Conservation (phyloP, 2,888 invertebrate genomes). For the Nebria salina region DNA sequence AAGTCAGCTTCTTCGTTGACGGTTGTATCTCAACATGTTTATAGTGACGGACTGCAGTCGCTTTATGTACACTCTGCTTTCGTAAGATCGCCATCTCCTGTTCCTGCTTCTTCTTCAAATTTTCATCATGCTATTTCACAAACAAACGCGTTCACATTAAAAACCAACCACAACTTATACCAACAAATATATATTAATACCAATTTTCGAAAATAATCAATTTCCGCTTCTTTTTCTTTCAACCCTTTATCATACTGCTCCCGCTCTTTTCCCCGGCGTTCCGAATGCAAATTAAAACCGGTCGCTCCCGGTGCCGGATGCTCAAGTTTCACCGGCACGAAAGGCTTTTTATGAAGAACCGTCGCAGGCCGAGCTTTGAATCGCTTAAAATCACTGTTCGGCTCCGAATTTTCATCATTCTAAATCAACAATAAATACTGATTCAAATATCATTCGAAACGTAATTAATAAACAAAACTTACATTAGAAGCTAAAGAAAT, state of each 20-base stretch:
- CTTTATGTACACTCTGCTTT: slow-evolving; percentile 69
- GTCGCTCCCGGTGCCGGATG: slow-evolving; percentile 62
- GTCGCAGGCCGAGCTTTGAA: slow-evolving; percentile 73
- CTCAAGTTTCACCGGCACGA: slow-evolving; percentile 68
- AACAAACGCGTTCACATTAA: neutral
- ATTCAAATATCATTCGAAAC: no score
- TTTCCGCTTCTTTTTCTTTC: slow-evolving; percentile 67
- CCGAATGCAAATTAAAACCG: slow-evolving; percentile 72
- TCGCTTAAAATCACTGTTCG: slow-evolving; percentile 51
- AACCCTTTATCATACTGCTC: slow-evolving; percentile 68
- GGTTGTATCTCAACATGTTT: slow-evolving; percentile 66
- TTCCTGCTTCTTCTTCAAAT: slow-evolving; percentile 61
- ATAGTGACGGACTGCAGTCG: slow-evolving; percentile 69
- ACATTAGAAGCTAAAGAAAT: slow-evolving; percentile 13
- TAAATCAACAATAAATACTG: slow-evolving; percentile 53
- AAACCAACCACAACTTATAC: no score
- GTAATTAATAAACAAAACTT: neutral
- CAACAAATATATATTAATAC: slow-evolving; percentile 23
- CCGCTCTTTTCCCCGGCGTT: slow-evolving; percentile 71
- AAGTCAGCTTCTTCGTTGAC: slow-evolving; percentile 67
- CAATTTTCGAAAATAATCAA: slow-evolving; percentile 59
- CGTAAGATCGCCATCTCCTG: slow-evolving; percentile 66
- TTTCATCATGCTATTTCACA: slow-evolving; percentile 58
- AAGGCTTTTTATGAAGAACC: slow-evolving; percentile 73
- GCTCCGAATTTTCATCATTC: slow-evolving; percentile 58